phyloP scores from a whole-genome alignment of 2,797 vertebrate species.

The Pagetopsis macropterus region DNA sequence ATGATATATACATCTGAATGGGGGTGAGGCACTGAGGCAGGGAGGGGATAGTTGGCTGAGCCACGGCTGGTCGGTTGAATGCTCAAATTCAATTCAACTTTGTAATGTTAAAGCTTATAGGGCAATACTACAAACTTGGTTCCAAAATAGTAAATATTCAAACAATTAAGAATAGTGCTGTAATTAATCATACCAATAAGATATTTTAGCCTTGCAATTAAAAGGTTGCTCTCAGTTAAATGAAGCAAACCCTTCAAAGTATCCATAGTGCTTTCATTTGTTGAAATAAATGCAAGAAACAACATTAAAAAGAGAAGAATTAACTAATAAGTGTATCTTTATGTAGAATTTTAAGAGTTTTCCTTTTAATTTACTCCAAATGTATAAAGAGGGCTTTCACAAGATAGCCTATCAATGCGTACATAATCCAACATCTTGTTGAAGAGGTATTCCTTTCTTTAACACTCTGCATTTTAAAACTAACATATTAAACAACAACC shows the following conservation, averaged over 20 bases:
- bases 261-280: neutral
- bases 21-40: neutral
- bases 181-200: neutral
- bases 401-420: fast-evolving
- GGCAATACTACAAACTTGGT: neutral
- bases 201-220: neutral
- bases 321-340: neutral
- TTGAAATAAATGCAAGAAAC: neutral
- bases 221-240: neutral
- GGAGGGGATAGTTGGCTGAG: neutral
- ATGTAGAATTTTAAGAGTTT: neutral
- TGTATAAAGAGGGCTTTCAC: fast-evolving
- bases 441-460: neutral
- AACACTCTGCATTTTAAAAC: neutral
- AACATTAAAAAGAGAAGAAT: neutral
- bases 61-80: neutral
- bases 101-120: neutral
- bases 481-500: neutral
- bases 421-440: neutral
- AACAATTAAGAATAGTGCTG: too few relatives aligned
- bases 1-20: neutral
- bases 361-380: neutral
- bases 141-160: neutral
- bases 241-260: neutral
- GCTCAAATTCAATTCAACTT: constrained; percentile 2